Evolutionary conservation across 2,888 invertebrate species (phyloP).

Genomic region (Luffia ferchaultella): DNA sequence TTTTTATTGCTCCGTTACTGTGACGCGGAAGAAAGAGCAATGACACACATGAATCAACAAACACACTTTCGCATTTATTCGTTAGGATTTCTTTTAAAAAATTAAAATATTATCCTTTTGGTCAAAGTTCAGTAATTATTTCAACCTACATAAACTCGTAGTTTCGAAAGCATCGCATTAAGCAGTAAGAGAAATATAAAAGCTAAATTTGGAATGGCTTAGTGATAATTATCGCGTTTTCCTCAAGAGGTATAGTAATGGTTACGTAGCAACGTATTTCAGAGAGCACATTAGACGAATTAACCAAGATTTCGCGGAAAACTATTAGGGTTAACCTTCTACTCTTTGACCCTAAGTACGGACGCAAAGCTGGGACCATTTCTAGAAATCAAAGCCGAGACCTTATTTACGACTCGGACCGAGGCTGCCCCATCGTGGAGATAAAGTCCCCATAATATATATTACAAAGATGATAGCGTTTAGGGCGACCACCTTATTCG

Average conservation of each 20-base stretch:
- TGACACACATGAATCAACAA: no score
- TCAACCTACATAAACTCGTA: no score
- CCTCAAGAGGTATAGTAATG: neutral
- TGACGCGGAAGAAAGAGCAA: no score
- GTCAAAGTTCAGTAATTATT: no score
- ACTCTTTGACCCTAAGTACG: conserved; percentile 38
- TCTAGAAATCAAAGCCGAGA: conserved; percentile 55
- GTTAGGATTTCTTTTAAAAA: no score
- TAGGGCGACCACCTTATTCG: conserved; percentile 48
- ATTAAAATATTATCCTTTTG: no score
- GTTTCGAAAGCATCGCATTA: no score
- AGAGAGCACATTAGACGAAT: conserved; percentile 41
- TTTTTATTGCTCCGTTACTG: no score
- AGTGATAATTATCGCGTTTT: neutral
- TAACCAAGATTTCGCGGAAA: conserved; percentile 45
- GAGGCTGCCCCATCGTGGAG: conserved; percentile 33
- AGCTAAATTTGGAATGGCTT: neutral
- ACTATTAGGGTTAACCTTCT: conserved; percentile 50
- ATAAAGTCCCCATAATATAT: conserved; percentile 49
- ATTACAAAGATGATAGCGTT: conserved; percentile 50
- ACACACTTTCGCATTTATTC: no score
- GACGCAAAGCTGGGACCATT: conserved; percentile 44
- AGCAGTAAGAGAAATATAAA: neutral
- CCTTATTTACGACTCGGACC: conserved; percentile 57
- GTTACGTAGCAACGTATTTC: neutral